phyloP scores from a whole-genome alignment of 2,113 vertebrate genomes.

The Indri indri region DNA sequence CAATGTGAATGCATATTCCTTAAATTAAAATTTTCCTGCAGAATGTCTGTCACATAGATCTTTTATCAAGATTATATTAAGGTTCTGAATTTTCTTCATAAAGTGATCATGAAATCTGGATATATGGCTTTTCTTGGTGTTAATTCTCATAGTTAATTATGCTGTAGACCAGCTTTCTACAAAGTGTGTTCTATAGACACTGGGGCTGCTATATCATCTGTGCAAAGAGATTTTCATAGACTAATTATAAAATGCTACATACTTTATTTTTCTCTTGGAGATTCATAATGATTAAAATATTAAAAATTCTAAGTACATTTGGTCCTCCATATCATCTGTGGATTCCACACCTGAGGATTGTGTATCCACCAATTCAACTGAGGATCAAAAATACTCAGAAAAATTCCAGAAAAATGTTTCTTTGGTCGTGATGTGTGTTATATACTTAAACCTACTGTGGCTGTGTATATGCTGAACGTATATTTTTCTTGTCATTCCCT shows the following conservation, averaged over 20 bases:
- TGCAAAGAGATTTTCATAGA: background rate
- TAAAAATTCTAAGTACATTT: background rate
- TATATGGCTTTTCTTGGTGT: background rate
- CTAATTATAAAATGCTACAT: background rate
- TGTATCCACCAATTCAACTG: background rate
- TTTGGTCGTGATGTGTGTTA: background rate
- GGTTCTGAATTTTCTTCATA: slow-evolving; percentile 29
- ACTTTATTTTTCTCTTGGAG: background rate
- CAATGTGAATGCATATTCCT: slow-evolving; percentile 48
- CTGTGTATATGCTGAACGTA: background rate
- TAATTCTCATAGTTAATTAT: background rate
- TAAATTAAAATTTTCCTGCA: slow-evolving; percentile 68
- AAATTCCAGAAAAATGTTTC: background rate
- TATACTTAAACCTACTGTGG: background rate
- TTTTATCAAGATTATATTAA: slow-evolving; percentile 53
- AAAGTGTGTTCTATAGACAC: background rate
- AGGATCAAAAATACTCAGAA: background rate
- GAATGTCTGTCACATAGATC: slow-evolving; percentile 58
- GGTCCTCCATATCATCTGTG: background rate
- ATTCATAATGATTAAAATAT: background rate
- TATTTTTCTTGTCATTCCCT: background rate
- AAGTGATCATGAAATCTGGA: slow-evolving; percentile 34
- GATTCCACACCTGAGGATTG: no score
- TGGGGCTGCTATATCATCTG: no score
- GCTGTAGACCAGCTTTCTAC: background rate